Conservation (phyloP, 2,113 vertebrate species). For the Pungitius pungitius region DNA sequence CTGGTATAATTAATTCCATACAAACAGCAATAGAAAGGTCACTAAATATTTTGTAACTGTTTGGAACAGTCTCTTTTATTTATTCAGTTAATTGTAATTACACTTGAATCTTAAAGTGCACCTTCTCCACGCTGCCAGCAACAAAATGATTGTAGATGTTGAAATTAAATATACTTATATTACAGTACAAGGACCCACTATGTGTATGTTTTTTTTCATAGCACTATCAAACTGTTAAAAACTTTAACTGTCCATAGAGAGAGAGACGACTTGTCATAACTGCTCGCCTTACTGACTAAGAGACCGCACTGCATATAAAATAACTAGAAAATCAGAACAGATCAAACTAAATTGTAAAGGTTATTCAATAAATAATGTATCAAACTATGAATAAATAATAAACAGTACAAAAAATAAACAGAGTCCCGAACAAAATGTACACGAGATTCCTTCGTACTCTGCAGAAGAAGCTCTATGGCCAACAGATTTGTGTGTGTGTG, state of each 20-base stretch:
- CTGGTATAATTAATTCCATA: not conserved
- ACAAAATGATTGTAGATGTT: not conserved
- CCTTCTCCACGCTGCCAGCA: not conserved
- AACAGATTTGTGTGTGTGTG: conserved; percentile 8
- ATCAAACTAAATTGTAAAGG: not conserved
- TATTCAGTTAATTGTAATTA: not conserved
- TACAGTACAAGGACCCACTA: not conserved
- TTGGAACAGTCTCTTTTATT: not conserved
- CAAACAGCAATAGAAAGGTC: not conserved
- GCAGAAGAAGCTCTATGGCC: not conserved
- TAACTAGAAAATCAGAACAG: not conserved
- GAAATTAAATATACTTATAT: not conserved
- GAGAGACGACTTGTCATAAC: not conserved
- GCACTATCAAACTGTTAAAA: not conserved
- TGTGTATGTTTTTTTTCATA: not conserved
- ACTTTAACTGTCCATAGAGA: not conserved
- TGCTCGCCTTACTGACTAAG: too few species aligned
- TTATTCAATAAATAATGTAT: not conserved
- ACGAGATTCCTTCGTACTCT: not conserved
- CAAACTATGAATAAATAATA: not conserved
- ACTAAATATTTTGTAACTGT: conserved; percentile 1
- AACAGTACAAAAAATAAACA: not conserved
- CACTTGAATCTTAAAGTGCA: not conserved
- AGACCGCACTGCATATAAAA: not conserved
- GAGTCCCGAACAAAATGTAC: not conserved